A percentile compares a stretch with the other conserved stretches of the same genome.
These are phyloP conservation scores for Lepidostoma basale DNA, from an alignment of 1,140 invertebrate genomes.

Conservation along the genomic window DNA sequence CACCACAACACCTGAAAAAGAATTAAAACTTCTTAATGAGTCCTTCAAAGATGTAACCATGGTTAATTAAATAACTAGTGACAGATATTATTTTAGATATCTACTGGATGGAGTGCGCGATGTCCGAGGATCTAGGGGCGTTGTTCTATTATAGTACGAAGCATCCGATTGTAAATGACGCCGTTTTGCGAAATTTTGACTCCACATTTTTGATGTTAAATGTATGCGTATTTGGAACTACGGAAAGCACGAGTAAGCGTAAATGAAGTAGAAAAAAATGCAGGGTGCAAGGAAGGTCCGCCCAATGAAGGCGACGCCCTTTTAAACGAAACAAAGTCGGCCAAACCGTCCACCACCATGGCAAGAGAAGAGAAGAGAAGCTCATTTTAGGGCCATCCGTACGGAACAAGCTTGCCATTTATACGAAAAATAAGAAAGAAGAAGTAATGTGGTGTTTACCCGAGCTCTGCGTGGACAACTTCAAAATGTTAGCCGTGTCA, in stretches of 20 bases:
- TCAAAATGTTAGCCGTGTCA: conserved; percentile 62
- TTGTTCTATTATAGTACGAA: too few relatives aligned
- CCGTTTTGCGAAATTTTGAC: too few relatives aligned
- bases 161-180: too few relatives aligned
- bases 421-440: background rate
- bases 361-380: background rate
- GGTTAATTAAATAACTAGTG: background rate
- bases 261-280: background rate
- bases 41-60: background rate
- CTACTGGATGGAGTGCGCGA: background rate
- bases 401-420: background rate
- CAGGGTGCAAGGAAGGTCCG: background rate
- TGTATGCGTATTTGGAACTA: too few relatives aligned
- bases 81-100: background rate
- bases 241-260: too few relatives aligned
- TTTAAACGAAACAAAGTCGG: background rate
- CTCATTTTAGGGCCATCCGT: background rate
- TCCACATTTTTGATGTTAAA: too few relatives aligned
- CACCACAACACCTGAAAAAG: conserved; percentile 56
- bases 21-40: background rate
- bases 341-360: too few relatives aligned
- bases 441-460: conserved; percentile 47
- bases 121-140: background rate
- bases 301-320: background rate
- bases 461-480: conserved; percentile 58